These are phyloP conservation scores for Hemaris fuciformis DNA, from an alignment of 2,888 invertebrate species.

Conservation along the genomic window DNA sequence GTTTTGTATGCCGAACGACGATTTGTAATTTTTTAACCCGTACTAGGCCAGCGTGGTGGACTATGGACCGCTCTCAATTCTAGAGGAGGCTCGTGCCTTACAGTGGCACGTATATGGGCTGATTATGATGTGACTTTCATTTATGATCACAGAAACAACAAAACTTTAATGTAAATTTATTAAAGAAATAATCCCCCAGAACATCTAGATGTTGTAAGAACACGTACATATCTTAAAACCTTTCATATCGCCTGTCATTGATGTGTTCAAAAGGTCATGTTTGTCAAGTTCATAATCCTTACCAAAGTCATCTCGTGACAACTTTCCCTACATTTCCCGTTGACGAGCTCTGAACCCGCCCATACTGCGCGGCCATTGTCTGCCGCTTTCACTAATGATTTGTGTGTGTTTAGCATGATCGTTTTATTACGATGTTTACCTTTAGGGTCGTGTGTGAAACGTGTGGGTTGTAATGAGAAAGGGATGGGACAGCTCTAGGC, in stretches of 20 bases:
- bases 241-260: neutral
- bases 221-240: neutral
- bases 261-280: too few relatives aligned
- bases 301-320: neutral
- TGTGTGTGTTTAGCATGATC: conserved; percentile 5
- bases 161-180: too few relatives aligned
- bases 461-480: neutral
- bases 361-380: conserved; percentile 9
- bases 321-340: conserved; percentile 12
- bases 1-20: too few relatives aligned
- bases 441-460: neutral
- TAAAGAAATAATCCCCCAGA: too few relatives aligned
- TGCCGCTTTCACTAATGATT: conserved; percentile 20
- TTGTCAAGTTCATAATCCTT: neutral
- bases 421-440: conserved; percentile 2
- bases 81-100: too few relatives aligned
- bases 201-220: too few relatives aligned
- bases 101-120: too few relatives aligned
- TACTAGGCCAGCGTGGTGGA: too few relatives aligned
- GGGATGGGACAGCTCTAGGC: neutral
- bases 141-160: too few relatives aligned
- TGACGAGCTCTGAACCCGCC: conserved; percentile 16
- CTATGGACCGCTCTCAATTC: too few relatives aligned
- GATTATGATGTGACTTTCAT: too few relatives aligned
- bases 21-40: too few relatives aligned